Conservation (phyloP, 1,140 invertebrate species). For the Steinernema feltiae region DNA sequence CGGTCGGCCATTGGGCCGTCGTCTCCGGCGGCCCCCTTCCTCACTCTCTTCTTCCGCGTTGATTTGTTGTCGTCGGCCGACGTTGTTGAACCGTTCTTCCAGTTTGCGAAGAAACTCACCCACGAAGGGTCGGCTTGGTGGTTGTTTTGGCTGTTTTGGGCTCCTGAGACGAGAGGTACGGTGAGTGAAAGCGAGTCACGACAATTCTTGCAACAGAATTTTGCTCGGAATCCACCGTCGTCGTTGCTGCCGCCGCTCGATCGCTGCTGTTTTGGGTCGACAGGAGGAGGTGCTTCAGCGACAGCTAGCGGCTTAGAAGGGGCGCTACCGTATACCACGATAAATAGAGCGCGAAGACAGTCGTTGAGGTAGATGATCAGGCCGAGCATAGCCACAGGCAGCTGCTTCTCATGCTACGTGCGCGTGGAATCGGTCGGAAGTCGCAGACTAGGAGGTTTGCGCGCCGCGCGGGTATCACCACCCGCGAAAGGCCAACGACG, state of each 20-base stretch:
- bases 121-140: background rate
- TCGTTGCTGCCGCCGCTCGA: background rate
- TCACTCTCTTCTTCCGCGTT: background rate
- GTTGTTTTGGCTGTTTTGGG: too few species aligned
- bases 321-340: background rate
- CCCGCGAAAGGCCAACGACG: background rate
- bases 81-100: background rate
- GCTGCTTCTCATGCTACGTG: conserved; percentile 7
- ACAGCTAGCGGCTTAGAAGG: background rate
- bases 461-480: background rate
- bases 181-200: background rate
- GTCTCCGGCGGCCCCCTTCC: background rate
- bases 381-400: background rate
- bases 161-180: background rate
- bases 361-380: conserved; percentile 7
- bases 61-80: background rate
- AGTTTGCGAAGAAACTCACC: conserved; percentile 9
- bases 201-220: conserved; percentile 9
- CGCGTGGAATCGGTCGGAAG: too few species aligned
- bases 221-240: background rate
- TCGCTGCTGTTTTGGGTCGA: background rate
- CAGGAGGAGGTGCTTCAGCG: background rate
- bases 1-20: conserved; percentile 7
- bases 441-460: background rate
- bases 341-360: background rate